Conservation (phyloP, 2,888 invertebrate species). For the Amblyjoppa proteus region DNA sequence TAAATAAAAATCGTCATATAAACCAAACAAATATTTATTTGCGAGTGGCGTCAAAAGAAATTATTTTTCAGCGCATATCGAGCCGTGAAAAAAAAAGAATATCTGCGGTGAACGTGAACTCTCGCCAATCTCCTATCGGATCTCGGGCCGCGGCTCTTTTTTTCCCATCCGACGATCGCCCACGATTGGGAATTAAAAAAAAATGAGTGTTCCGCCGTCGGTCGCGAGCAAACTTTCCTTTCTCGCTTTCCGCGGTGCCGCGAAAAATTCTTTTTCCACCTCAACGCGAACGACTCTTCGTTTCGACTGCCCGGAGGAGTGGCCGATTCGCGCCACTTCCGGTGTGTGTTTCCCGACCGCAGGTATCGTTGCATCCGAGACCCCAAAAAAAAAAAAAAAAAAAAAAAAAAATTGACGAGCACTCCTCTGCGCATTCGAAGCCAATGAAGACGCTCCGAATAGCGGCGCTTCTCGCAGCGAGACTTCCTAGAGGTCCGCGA, state of each 20-base stretch:
- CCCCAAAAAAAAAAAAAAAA: not conserved
- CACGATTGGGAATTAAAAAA: not conserved
- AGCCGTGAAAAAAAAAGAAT: conserved; percentile 6
- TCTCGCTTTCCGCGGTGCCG: not conserved
- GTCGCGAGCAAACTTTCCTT: conserved; percentile 21
- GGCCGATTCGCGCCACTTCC: conserved; percentile 35
- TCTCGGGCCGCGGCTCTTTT: not conserved
- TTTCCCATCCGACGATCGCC: not conserved
- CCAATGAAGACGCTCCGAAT: not conserved
- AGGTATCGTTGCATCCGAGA: conserved; percentile 36
- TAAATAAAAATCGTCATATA: too few species aligned
- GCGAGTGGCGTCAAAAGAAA: not conserved
- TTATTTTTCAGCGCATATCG: too few species aligned
- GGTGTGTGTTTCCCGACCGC: conserved; percentile 49
- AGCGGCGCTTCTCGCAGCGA: not conserved
- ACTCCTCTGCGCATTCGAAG: not conserved
- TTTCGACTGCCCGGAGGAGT: conserved; percentile 12
- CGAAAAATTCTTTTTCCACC: conserved; percentile 21
- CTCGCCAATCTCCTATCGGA: not conserved
- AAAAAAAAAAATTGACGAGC: conserved; percentile 1
- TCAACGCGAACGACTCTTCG: not conserved
- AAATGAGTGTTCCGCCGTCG: conserved; percentile 1
- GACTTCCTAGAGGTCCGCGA: conserved; percentile 53
- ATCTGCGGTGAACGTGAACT: conserved; percentile 30
- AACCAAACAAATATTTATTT: too few species aligned